Evolutionary conservation across 2,797 vertebrate genomes (phyloP).

Genomic region (Galagoides demidoff): DNA sequence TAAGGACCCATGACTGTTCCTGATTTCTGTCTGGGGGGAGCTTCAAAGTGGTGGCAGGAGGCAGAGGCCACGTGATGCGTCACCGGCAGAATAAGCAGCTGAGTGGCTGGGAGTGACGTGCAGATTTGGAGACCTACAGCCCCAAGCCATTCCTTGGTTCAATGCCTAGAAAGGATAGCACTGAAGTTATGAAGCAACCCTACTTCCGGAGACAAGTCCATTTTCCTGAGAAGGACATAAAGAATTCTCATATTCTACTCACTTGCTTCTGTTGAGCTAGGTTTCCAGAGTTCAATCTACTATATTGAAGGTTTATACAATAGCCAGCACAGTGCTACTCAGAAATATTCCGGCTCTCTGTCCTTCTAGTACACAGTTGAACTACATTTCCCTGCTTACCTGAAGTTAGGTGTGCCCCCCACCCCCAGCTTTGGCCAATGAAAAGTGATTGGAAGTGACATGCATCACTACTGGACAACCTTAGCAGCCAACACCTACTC

Average conservation of each 20-base stretch:
- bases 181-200: background rate
- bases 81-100: too few species aligned
- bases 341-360: background rate
- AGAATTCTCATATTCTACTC: background rate
- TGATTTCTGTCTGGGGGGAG: background rate
- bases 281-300: background rate
- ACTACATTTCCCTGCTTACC: background rate
- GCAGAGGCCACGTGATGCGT: rapidly evolving
- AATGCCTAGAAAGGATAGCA: background rate
- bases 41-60: background rate
- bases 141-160: background rate
- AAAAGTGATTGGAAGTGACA: background rate
- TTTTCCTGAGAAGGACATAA: background rate
- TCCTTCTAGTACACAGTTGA: background rate
- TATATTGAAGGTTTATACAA: background rate
- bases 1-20: background rate
- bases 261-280: background rate
- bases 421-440: background rate
- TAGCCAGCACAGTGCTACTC: background rate
- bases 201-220: background rate
- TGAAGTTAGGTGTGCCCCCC: background rate
- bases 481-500: background rate
- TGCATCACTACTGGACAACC: background rate
- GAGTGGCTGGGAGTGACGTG: background rate
- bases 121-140: background rate